Evolutionary conservation across 2,888 invertebrate species (phyloP).

Genomic region (Brachyptera putata): DNA sequence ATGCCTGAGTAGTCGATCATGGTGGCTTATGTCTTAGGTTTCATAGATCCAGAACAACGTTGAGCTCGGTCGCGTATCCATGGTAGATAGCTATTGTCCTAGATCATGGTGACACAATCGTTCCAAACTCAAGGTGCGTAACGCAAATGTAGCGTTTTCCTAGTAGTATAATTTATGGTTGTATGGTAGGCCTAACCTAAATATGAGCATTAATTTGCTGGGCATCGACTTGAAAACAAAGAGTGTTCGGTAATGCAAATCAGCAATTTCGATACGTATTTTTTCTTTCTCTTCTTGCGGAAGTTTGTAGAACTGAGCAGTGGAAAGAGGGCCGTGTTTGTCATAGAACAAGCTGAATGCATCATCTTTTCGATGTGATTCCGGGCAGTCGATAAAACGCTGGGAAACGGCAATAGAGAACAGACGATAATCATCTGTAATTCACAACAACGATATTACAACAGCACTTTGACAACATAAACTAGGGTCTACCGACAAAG

Average conservation of each 20-base stretch:
- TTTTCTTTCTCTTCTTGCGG: constrained; percentile 38
- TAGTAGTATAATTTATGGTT: too few relatives aligned
- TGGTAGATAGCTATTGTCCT: too few relatives aligned
- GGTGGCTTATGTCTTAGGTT: too few relatives aligned
- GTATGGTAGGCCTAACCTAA: too few relatives aligned
- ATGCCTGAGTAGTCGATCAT: too few relatives aligned
- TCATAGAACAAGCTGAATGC: constrained; percentile 34
- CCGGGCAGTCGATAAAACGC: constrained; percentile 35
- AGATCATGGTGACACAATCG: too few relatives aligned
- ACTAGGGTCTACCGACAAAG: too few relatives aligned
- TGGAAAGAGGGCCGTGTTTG: constrained; percentile 32
- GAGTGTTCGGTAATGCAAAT: constrained; percentile 38
- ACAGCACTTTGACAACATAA: too few relatives aligned
- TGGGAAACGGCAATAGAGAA: constrained; percentile 43
- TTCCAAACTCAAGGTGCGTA: too few relatives aligned
- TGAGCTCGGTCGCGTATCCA: too few relatives aligned
- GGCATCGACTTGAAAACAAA: constrained; percentile 40
- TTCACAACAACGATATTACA: constrained; percentile 20
- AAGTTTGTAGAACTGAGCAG: constrained; percentile 34
- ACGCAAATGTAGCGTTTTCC: too few relatives aligned
- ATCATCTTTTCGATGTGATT: constrained; percentile 30
- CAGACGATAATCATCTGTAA: constrained; percentile 41
- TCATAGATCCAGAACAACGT: too few relatives aligned
- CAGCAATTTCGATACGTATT: constrained; percentile 35
- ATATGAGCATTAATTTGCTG: constrained; percentile 36